These are phyloP conservation scores for Dendroctonus valens DNA, from an alignment of 1,140 invertebrate genomes.

Conservation along the genomic window DNA sequence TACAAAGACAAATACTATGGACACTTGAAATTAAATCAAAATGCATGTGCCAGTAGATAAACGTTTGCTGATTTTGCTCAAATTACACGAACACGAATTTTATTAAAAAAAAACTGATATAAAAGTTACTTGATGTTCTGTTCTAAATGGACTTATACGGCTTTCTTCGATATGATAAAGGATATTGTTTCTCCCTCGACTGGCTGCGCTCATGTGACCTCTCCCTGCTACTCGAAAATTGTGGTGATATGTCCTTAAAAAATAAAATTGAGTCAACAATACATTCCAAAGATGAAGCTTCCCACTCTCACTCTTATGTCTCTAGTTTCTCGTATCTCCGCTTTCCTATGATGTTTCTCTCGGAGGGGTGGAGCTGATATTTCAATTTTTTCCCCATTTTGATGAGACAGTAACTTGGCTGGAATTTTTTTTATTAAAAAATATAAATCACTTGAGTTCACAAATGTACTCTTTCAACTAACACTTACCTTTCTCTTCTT, in stretches of 20 bases:
- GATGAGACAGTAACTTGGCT: slow-evolving; percentile 52
- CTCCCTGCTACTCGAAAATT: slow-evolving; percentile 52
- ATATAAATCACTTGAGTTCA: neutral
- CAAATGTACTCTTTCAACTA: slow-evolving; percentile 10
- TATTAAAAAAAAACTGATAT: slow-evolving; percentile 10
- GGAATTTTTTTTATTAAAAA: neutral
- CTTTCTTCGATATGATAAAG: slow-evolving; percentile 56
- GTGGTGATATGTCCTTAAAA: slow-evolving; percentile 71
- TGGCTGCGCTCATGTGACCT: slow-evolving; percentile 67
- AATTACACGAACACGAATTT: neutral
- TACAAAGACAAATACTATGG: too few relatives aligned
- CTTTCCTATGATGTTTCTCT: slow-evolving; percentile 60
- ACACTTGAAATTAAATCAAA: too few relatives aligned
- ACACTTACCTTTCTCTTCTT: slow-evolving; percentile 69
- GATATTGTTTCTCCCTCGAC: slow-evolving; percentile 77
- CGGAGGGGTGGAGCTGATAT: slow-evolving; percentile 44
- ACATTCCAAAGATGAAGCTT: slow-evolving; percentile 8
- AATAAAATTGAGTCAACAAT: slow-evolving; percentile 34
- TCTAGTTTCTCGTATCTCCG: slow-evolving; percentile 48
- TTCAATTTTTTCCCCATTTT: slow-evolving; percentile 59
- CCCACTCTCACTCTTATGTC: slow-evolving; percentile 2
- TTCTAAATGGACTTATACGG: neutral
- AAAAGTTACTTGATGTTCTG: neutral
- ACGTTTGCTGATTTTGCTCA: too few relatives aligned
- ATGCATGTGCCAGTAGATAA: too few relatives aligned